Evolutionary conservation across 2,888 invertebrate species (phyloP), one percentile per base, ranked within the genome.

Genomic region (Stictocephala bisonia): DNA sequence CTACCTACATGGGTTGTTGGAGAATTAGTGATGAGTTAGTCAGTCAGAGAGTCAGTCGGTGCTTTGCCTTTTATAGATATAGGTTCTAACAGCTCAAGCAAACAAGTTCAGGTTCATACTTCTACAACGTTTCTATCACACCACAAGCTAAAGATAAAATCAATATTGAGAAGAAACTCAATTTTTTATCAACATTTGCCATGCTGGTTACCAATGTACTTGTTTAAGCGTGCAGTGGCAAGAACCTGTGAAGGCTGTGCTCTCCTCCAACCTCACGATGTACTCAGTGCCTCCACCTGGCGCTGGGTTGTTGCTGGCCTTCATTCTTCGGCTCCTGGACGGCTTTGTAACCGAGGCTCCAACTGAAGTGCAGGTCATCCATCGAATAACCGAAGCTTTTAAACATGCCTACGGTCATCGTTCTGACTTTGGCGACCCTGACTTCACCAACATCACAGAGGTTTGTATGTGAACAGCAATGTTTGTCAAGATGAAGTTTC

Each of bases 321-420:
- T 94, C 80, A 92, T 96, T 69, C 85, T 98, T 77, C 93, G 93
- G 80, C 89, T 96, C 58, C 86, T 98, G 66, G 88, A 89, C 71
- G 91, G 90, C 6, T 77, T 79, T 29, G 75, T 80, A 41, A 83
- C 86, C 13, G 88, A 88, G 79, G 84, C 90, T 53, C 83, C 85
- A 69, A 84, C 84, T 44, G 85, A 88, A 3, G 85, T 88, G 58
- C 86, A 86, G 78, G 87, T 87, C 71, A 86, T 90, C 2, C 84
- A 99, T 81, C 89, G 95, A 72, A 90, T 96, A 13, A 86, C 92
- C 0, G 99, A 99, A 83, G 91, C 96, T 0, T 92, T 96, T 81
- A 99, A 99, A 83, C 96, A 93, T 85, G 95, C 94, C 0, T 97
- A 93, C 80, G 97, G 95, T 0, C 90, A 89, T 73, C 88, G 99